Base-by-base conservation (phyloP, 1,140 invertebrate species). In the Drosophila lowei region DNA sequence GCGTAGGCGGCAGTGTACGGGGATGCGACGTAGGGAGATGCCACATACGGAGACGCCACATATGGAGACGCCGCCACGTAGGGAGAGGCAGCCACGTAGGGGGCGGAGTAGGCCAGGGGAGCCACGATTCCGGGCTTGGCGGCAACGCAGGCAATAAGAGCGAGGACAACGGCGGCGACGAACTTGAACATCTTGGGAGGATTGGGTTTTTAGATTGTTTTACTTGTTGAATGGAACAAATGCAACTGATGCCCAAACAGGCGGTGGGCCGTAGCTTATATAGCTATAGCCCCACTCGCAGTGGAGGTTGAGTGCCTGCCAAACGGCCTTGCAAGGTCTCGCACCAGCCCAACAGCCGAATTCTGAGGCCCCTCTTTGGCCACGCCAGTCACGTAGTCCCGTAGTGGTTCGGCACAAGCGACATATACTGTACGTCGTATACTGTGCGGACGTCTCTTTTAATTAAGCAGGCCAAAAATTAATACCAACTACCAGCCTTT, bases 101-200 rank as follows among this genome's bases (percentile, higher is more conserved):
- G 77, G 3, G 79, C 30, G 4, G 74, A 70, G 67, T 91, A 91
- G 52, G 90, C 90, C 58, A 91, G 42, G 38, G 90, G 90, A 49
- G 90, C 77, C 53, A 90, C 89, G 23, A 91, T 54, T 21, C 90
- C 88, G 13, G 90, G 90, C 65, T 91, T 91, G 61, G 83, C 83
- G 13, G 83, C 72, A 7, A 70, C 78, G 46, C 73, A 75, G 60
- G 80, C 89, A 42, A 90, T 47, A 61, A 90, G 64, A 47, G 80
- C 86, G 72, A 90, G 63, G 56, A 90, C 46, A n/a, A 79, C 76
- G 74, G 66, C 72, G 43, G 62, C 89, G 66, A 89, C 23, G 62
- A 85, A 86, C 74, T 90, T 90, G 81, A 90, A 84, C 89, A 90
- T 90, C 52, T 89, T 89, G 74, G 23, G 5, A 7, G 63, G 68